These are phyloP conservation scores for Pleuronectes platessa DNA, from an alignment of 2,113 vertebrate species.

Conservation along the genomic window DNA sequence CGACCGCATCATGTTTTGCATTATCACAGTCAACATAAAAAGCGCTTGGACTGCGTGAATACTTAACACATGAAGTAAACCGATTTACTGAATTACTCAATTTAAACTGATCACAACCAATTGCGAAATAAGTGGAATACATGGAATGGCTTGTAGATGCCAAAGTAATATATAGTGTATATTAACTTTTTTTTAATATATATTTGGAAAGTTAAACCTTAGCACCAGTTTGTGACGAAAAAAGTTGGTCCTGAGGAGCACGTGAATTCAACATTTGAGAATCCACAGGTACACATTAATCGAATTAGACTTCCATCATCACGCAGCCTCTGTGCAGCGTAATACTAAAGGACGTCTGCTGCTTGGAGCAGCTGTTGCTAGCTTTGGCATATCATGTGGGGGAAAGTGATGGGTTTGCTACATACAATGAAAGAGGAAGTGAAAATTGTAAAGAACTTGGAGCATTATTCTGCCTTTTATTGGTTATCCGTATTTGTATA, in stretches of 20 bases:
- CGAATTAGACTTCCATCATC: constrained; percentile 10
- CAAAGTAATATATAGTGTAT: not conserved
- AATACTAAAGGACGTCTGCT: not conserved
- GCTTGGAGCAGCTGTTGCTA: constrained; percentile 22
- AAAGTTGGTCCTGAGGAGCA: not conserved
- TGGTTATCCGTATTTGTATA: constrained; percentile 31
- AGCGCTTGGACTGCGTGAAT: not conserved
- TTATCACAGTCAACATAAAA: constrained; percentile 11
- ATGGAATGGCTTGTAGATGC: not conserved
- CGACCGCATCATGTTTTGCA: not conserved
- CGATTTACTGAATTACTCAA: constrained; percentile 5
- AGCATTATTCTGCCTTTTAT: constrained; percentile 12
- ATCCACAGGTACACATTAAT: constrained; percentile 9
- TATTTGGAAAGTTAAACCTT: not conserved
- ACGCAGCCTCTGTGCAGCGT: constrained; percentile 7
- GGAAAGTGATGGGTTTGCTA: constrained; percentile 2
- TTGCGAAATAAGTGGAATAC: not conserved
- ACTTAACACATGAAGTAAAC: constrained; percentile 3
- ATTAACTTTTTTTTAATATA: not conserved
- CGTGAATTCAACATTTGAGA: not conserved
- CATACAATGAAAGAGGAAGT: constrained; percentile 4
- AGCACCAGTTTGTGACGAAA: not conserved
- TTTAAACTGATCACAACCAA: constrained; percentile 4
- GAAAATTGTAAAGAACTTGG: not conserved
- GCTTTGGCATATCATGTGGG: not conserved